Evolutionary conservation across 2,797 vertebrate genomes (phyloP).

Genomic region (Fratercula arctica): DNA sequence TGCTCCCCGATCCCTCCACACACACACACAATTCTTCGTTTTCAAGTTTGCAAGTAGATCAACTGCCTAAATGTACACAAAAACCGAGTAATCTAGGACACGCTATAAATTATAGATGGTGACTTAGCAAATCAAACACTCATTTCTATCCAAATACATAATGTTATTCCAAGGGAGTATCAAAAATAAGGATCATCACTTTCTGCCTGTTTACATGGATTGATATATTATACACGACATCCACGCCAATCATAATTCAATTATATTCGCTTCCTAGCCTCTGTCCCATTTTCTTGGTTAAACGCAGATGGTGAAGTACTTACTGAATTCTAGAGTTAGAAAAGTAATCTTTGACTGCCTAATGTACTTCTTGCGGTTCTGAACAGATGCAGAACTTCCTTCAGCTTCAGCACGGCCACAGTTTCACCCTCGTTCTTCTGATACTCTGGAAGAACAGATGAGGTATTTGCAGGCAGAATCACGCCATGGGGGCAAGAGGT

Average conservation of each 20-base stretch:
- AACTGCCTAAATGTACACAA: neutral
- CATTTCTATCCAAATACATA: neutral
- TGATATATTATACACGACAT: neutral
- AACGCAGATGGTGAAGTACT: neutral
- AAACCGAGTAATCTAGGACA: neutral
- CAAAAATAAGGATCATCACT: neutral
- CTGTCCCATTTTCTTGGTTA: neutral
- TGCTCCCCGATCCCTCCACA: neutral
- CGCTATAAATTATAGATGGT: neutral
- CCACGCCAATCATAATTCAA: neutral
- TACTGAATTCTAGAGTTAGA: neutral
- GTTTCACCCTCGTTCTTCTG: neutral
- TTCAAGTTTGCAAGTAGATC: neutral
- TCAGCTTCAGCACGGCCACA: accelerated
- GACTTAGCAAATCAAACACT: neutral
- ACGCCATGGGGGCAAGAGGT: accelerated
- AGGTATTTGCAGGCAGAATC: neutral
- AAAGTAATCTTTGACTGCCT: neutral
- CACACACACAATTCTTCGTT: accelerated
- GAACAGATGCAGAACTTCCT: neutral
- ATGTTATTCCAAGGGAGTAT: neutral
- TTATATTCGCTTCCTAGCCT: neutral
- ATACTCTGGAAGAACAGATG: neutral
- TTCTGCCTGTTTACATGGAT: neutral
- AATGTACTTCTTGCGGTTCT: no score